Evolutionary conservation across 2,888 invertebrate species (phyloP), one percentile per base, ranked within the genome.

Genomic region (Mythimna impura): DNA sequence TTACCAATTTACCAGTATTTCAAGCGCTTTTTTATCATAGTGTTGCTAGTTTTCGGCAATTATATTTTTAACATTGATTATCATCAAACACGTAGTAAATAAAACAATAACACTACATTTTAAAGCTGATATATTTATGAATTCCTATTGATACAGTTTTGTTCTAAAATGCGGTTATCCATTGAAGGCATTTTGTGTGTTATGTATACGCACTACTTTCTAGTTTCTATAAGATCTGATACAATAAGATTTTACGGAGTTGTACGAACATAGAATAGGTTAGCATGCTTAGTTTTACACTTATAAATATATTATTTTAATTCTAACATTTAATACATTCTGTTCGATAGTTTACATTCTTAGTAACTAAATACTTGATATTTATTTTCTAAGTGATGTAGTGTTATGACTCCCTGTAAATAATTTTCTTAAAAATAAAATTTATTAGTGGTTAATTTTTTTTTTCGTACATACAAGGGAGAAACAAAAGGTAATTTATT

Each of bases 111-210:
- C n/a, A 34, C 1, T 25, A 55, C 50, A 57, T 80, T 76, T 90
- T 88, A 73, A 91, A 92, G 91, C 90, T 78, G 84, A 86, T 93
- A 91, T 93, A 93, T 90, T 91, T 88, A 88, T 68, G 82, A 87
- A 88, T 86, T 85, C 85, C 66, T 86, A 85, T 84, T 80, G 81
- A 86, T 89, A 89, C 87, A 90, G 86, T 89, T 85, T 84, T 86
- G 84, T 86, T 87, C 81, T 88, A 86, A 82, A 78, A 86, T 87
- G 86, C 87, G 82, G 85, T 86, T 86, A 87, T 88, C 86, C 87
- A 86, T 84, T 86, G 81, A 88, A 89, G 89, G 89, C 88, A 88
- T 88, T 86, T 85, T 86, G 84, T 88, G 84, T 91, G 86, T 73
- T 71, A 76, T 58, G 50, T 55, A 85, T 89, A 90, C 84, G 73